Percentiles rank a stretch among this genome's conserved stretches.
phyloP scores from a whole-genome alignment of 1,140 invertebrate species.

The Argopecten irradians region DNA sequence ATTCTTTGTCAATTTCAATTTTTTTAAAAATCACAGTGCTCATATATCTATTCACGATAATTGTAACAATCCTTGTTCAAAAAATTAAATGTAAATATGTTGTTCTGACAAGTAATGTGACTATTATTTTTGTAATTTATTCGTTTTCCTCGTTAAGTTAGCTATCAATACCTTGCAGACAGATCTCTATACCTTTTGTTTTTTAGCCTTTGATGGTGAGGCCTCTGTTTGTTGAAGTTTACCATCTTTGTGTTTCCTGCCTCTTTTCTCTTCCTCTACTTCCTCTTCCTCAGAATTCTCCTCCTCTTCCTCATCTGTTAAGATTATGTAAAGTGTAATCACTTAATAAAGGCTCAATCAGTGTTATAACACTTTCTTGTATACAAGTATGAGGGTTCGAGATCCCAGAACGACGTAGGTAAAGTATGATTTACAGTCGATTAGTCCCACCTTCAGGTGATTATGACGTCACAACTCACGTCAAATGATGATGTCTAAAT shows the following conservation, averaged over 20 bases:
- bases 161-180: background rate
- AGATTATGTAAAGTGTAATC: background rate
- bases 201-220: background rate
- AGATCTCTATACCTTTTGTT: slow-evolving; percentile 36
- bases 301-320: background rate
- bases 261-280: slow-evolving; percentile 30
- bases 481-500: background rate
- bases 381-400: background rate
- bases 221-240: slow-evolving; percentile 27
- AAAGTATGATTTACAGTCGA: too few relatives aligned
- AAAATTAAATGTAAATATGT: too few relatives aligned
- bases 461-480: background rate
- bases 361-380: too few relatives aligned
- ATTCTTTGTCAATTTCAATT: background rate
- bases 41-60: background rate
- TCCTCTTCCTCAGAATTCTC: slow-evolving; percentile 21
- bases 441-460: too few relatives aligned
- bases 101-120: too few relatives aligned
- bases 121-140: background rate
- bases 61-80: background rate
- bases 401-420: too few relatives aligned
- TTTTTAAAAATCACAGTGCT: background rate
- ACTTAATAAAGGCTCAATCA: background rate
- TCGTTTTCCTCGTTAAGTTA: slow-evolving; percentile 12
- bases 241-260: slow-evolving; percentile 46